Conservation (phyloP, 2,888 invertebrate genomes). For the Leptinotarsa tumamoca region DNA sequence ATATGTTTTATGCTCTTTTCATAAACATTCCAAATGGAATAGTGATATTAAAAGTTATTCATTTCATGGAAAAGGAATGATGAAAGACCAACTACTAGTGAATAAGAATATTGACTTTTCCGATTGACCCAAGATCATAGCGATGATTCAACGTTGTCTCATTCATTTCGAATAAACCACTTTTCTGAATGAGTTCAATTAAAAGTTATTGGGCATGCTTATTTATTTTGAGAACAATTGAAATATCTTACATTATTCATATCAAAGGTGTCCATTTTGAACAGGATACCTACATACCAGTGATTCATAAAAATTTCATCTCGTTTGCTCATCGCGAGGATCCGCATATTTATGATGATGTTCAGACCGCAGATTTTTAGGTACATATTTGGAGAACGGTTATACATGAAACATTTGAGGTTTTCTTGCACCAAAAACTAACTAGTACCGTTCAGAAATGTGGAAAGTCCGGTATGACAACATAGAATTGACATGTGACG, state of each 20-base stretch:
- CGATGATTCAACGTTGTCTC: too few species aligned
- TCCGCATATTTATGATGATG: constrained; percentile 19
- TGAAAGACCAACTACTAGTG: neutral
- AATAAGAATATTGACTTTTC: neutral
- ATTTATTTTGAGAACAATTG: constrained; percentile 2
- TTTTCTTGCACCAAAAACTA: neutral
- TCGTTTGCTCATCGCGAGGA: constrained; percentile 13
- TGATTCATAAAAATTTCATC: constrained; percentile 19
- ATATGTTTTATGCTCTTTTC: too few species aligned
- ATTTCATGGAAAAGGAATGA: too few species aligned
- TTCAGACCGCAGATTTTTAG: constrained; percentile 11
- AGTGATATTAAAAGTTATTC: too few species aligned
- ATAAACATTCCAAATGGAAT: too few species aligned
- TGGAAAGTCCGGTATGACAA: constrained; percentile 6
- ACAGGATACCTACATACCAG: constrained; percentile 6
- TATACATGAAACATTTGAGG: neutral
- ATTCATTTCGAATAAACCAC: neutral
- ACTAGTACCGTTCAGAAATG: neutral
- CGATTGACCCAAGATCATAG: neutral
- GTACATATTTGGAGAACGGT: constrained; percentile 20
- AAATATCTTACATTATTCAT: constrained; percentile 11
- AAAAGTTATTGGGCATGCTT: neutral
- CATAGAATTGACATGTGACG: neutral
- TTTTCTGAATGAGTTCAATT: neutral
- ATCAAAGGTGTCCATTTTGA: neutral